A percentile compares a stretch with the other conserved stretches of the same genome.
Evolutionary conservation across 2,888 invertebrate species (phyloP).

Genomic region (Heterodera filipjevi): DNA sequence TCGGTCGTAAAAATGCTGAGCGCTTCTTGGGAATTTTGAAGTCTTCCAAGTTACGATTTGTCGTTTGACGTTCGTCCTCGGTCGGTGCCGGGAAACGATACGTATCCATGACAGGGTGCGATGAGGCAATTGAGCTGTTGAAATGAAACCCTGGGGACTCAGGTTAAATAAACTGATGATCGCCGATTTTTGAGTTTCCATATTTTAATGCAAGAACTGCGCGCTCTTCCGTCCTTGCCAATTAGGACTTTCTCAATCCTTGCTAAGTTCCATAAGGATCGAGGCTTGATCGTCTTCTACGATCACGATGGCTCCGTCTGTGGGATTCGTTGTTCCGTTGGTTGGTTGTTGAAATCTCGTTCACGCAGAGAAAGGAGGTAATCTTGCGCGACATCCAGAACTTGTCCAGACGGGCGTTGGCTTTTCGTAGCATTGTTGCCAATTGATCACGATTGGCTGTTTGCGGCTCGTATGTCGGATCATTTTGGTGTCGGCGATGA

Average conservation of each 20-base stretch:
- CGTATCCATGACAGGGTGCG: not conserved
- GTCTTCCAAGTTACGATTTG: not conserved
- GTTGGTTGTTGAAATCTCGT: not conserved
- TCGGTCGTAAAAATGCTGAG: not conserved
- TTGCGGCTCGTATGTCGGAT: not conserved
- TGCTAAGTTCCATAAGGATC: too few species aligned
- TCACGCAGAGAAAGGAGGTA: conserved; percentile 6
- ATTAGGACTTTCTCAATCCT: not conserved
- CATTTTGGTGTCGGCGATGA: not conserved
- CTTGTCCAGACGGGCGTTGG: not conserved
- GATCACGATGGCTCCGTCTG: not conserved
- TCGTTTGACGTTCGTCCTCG: not conserved
- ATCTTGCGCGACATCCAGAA: not conserved
- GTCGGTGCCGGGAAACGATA: not conserved
- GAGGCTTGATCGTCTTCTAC: not conserved
- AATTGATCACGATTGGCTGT: not conserved
- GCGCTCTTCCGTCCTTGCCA: not conserved
- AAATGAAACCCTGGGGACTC: too few species aligned
- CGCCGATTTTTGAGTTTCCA: not conserved
- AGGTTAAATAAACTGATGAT: not conserved
- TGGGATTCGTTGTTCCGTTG: not conserved
- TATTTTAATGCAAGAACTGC: not conserved
- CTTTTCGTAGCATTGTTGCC: not conserved
- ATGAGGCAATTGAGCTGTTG: not conserved
- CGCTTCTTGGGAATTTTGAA: not conserved